A percentile compares a stretch with the other conserved stretches of the same genome.
Evolutionary conservation across 1,140 invertebrate species (phyloP).

Genomic region (Bombyx mandarina): DNA sequence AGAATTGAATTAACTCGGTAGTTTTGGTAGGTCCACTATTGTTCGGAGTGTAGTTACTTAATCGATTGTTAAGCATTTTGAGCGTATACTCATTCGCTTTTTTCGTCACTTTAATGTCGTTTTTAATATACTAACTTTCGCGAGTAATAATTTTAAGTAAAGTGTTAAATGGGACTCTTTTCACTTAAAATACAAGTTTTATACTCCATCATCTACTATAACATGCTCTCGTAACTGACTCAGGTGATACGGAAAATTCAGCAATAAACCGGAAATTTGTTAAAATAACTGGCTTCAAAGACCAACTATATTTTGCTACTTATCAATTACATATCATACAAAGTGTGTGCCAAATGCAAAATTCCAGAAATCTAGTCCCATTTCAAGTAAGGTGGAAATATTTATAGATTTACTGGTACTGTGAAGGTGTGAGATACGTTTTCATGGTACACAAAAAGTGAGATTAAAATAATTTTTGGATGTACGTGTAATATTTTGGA

Average conservation of each 20-base stretch:
- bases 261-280: too few relatives aligned
- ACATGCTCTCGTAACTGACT: too few relatives aligned
- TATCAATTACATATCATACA: slow-evolving; percentile 1
- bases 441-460: neutral
- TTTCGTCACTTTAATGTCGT: slow-evolving; percentile 2
- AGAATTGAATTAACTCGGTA: slow-evolving; percentile 34
- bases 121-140: neutral
- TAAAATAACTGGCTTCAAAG: too few relatives aligned
- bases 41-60: slow-evolving; percentile 27
- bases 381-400: slow-evolving; percentile 17
- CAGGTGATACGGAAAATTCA: too few relatives aligned
- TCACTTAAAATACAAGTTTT: too few relatives aligned
- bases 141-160: slow-evolving; percentile 10
- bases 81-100: slow-evolving; percentile 17
- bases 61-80: slow-evolving; percentile 24
- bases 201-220: too few relatives aligned
- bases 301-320: too few relatives aligned
- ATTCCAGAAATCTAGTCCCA: slow-evolving; percentile 22
- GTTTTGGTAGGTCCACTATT: slow-evolving; percentile 23
- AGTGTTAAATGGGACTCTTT: slow-evolving; percentile 28
- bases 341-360: slow-evolving; percentile 36
- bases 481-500: neutral
- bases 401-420: slow-evolving; percentile 10
- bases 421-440: slow-evolving; percentile 12
- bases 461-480: neutral